Conservation (phyloP, 1,140 invertebrate species). For the Drosophila asahinai region DNA sequence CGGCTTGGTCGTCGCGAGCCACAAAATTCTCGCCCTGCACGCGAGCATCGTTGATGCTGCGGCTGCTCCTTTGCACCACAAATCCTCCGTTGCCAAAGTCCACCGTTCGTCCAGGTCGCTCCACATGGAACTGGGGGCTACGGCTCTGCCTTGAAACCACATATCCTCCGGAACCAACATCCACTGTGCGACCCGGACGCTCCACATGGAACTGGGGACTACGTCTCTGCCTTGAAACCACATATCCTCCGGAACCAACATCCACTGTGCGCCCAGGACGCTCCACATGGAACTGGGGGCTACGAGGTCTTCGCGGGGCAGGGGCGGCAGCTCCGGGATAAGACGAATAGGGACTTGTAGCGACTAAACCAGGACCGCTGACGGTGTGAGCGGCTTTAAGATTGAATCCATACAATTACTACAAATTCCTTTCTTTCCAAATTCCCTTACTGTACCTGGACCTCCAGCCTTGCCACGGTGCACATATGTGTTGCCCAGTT, state of each 20-base stretch:
- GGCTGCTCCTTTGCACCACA: constrained; percentile 36
- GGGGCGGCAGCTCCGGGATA: background rate
- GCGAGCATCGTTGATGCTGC: constrained; percentile 34
- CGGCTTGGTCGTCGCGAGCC: constrained; percentile 55
- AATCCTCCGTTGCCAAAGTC: constrained; percentile 14
- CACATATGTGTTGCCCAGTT: constrained; percentile 44
- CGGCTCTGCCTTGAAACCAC: constrained; percentile 14
- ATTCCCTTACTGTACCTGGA: constrained; percentile 1
- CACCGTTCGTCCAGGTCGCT: constrained; percentile 30
- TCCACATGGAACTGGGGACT: constrained; percentile 22
- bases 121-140: constrained; percentile 8
- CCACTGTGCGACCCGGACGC: constrained; percentile 32
- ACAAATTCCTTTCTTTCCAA: background rate
- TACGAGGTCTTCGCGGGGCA: background rate
- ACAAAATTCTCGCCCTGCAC: constrained; percentile 60
- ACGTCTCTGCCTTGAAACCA: constrained; percentile 5
- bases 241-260: background rate
- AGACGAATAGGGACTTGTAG: background rate
- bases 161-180: constrained; percentile 2
- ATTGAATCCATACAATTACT: background rate
- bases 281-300: constrained; percentile 15
- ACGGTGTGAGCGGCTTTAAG: constrained; percentile 20
- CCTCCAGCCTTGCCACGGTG: constrained; percentile 5
- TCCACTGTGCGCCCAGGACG: constrained; percentile 29
- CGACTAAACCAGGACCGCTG: constrained; percentile 27